Evolutionary conservation across 2,888 invertebrate species (phyloP).

Genomic region (Acanthacorydalis orientalis): DNA sequence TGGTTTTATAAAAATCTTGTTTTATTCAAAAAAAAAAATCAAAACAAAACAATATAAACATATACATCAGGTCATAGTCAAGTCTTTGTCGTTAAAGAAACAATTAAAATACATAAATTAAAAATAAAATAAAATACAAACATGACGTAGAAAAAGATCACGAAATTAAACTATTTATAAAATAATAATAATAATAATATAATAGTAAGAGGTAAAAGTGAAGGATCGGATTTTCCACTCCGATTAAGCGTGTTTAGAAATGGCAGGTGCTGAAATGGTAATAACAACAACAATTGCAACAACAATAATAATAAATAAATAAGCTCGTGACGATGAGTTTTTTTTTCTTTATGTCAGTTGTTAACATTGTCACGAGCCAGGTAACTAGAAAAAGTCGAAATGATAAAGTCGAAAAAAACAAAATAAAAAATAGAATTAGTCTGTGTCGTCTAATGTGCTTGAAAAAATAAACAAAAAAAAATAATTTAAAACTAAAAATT

Average conservation of each 20-base stretch:
- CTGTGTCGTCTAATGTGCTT: neutral
- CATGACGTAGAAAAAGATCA: constrained; percentile 11
- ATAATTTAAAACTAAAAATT: neutral
- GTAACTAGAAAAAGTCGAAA: neutral
- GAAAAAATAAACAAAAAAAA: neutral
- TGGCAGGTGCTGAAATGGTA: too few species aligned
- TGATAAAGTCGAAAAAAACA: neutral
- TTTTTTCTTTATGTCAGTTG: neutral
- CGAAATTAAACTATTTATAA: constrained; percentile 6
- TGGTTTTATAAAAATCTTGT: constrained; percentile 5
- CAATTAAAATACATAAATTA: constrained; percentile 8
- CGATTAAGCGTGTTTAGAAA: too few species aligned
- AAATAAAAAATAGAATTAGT: neutral
- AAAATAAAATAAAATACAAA: constrained; percentile 11
- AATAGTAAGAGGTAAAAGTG: neutral
- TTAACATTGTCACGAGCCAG: neutral
- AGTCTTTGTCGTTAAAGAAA: constrained; percentile 7
- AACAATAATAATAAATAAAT: neutral
- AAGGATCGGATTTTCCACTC: neutral
- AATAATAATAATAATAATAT: neutral
- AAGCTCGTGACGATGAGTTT: neutral
- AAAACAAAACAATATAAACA: constrained; percentile 2
- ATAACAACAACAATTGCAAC: neutral
- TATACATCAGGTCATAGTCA: constrained; percentile 5
- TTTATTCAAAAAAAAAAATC: constrained; percentile 4